Base-by-base conservation (phyloP, 2,113 vertebrate species). In the Clarias batrachus region DNA sequence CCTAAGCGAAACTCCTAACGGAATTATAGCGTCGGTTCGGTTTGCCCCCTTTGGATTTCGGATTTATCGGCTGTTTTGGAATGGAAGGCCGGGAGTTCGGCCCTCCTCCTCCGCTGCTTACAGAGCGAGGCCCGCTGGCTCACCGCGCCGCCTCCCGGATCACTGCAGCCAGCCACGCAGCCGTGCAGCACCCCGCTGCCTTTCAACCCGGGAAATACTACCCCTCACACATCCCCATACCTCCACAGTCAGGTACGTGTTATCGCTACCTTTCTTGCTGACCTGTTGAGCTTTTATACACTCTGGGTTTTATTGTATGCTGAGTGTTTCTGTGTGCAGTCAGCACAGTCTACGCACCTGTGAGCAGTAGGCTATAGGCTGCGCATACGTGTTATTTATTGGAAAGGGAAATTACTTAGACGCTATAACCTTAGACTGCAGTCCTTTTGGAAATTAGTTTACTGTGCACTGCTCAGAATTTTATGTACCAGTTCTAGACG, bases 41-140 rank as follows among this genome's bases (percentile, higher is more conserved):
- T 90, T 91, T 92, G 92, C 92, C 91, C 93, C 92, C 90, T 91
- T 91, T 93, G 92, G 93, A 94, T 93, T 95, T 94, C 87, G 95
- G 94, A 95, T 94, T 96, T 94, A 95, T 92, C 92, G 89, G 92
- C 92, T 87, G 90, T 92, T 71, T 86, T 91, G 91, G 90, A 91
- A 98, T 99, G 97, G 97, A 99, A 94, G 97, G 97, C 94, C 96
- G 97, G 91, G 97, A 98, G 91, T 99, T 97, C 91, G 97, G 96
- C 79, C 95, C 97, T 90, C 97, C 97, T 94, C 96, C 97, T 92
- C 97, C 96, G 94, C 95, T 99, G 92, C 94, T 98, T 91, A 93
- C 97, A 74, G 97, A 98, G 93, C 96, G 97, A 92, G 95, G 96
- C 92, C 94, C 96, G 92, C 89, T 97, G 93, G 96, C 96, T 90